A percentile compares a stretch with the other conserved stretches of the same genome.
phyloP scores from a whole-genome alignment of 2,888 invertebrate species.

The Volucella inanis region DNA sequence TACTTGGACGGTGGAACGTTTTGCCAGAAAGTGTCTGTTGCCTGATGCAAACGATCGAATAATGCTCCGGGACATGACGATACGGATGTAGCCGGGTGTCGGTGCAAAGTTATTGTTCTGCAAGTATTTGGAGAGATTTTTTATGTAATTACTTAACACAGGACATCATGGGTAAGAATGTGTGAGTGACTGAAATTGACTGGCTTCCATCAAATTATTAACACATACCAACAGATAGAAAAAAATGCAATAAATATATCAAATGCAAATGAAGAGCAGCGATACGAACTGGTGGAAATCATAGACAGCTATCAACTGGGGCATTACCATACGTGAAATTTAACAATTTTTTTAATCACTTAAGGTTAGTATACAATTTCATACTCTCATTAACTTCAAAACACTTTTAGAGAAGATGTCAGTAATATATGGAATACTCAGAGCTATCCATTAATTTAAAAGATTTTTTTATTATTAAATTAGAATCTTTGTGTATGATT shows the following conservation, averaged over 20 bases:
- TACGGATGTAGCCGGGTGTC: slow-evolving; percentile 43
- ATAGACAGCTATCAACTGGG: slow-evolving; percentile 51
- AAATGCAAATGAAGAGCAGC: slow-evolving; percentile 26
- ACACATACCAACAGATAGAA: slow-evolving; percentile 19
- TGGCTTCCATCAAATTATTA: neutral
- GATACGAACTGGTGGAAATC: slow-evolving; percentile 27
- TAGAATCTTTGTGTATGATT: too few species aligned
- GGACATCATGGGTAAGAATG: neutral
- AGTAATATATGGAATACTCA: too few species aligned
- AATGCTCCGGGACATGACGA: slow-evolving; percentile 78
- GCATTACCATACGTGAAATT: slow-evolving; percentile 5
- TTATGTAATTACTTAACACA: slow-evolving; percentile 24
- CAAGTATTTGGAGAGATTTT: neutral
- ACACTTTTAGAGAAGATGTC: too few species aligned
- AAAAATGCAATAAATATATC: slow-evolving; percentile 25
- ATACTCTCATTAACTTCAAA: too few species aligned
- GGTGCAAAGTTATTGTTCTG: slow-evolving; percentile 47
- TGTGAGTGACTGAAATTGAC: neutral
- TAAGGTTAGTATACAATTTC: too few species aligned
- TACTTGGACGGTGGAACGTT: slow-evolving; percentile 21
- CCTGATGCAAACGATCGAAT: slow-evolving; percentile 77
- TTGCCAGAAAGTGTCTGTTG: slow-evolving; percentile 46
- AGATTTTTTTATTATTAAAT: too few species aligned
- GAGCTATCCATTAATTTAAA: too few species aligned
- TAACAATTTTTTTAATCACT: neutral